phyloP scores from a whole-genome alignment of 2,888 invertebrate genomes.

The Ormyrus thymus region DNA sequence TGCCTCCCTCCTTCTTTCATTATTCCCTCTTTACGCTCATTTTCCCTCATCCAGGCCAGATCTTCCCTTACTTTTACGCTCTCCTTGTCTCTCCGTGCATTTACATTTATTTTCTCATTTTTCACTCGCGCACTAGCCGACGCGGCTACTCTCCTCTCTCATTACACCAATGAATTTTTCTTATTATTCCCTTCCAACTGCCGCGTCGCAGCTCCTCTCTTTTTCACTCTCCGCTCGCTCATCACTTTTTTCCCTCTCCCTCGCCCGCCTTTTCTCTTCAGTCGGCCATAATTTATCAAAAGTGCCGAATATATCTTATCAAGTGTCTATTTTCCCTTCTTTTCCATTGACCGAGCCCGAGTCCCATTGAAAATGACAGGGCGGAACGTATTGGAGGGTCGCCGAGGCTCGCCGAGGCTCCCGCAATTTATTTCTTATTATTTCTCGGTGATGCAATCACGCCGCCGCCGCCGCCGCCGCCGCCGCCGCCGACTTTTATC shows the following conservation, averaged over 20 bases:
- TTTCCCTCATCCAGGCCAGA: slow-evolving; percentile 31
- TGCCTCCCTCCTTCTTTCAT: slow-evolving; percentile 26
- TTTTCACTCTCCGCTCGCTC: slow-evolving; percentile 5
- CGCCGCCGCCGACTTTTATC: slow-evolving; percentile 35
- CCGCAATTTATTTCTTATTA: slow-evolving; percentile 50
- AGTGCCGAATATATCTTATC: slow-evolving; percentile 54
- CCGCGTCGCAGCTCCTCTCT: neutral
- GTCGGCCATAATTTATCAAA: slow-evolving; percentile 44
- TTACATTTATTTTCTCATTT: slow-evolving; percentile 50
- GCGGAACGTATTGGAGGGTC: slow-evolving; percentile 36
- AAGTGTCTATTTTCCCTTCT: slow-evolving; percentile 54
- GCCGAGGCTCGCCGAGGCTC: neutral
- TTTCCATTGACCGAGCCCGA: slow-evolving; percentile 50
- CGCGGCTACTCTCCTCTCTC: slow-evolving; percentile 25
- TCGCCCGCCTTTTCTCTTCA: neutral
- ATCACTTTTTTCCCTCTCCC: slow-evolving; percentile 14
- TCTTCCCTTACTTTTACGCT: slow-evolving; percentile 40
- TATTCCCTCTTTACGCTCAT: slow-evolving; percentile 43
- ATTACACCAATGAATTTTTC: slow-evolving; percentile 42
- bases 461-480: neutral
- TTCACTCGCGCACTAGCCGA: slow-evolving; percentile 12
- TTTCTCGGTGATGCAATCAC: slow-evolving; percentile 43
- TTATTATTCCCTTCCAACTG: slow-evolving; percentile 12
- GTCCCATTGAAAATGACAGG: slow-evolving; percentile 41
- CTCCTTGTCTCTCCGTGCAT: slow-evolving; percentile 34